Conservation (phyloP, 2,888 invertebrate species). For the Asteroscopus sphinx region DNA sequence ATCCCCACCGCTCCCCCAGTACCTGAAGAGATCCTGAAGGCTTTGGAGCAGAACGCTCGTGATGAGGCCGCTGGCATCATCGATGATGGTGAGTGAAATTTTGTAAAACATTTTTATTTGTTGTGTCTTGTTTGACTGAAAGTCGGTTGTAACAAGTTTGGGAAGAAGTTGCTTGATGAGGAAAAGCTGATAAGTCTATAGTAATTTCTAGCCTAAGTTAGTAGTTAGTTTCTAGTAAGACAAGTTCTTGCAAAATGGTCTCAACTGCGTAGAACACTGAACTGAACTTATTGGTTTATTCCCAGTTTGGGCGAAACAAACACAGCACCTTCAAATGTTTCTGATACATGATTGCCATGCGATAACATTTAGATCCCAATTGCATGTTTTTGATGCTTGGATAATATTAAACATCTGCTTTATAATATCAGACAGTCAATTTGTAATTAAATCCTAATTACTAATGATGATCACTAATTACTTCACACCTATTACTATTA, state of each 20-base stretch:
- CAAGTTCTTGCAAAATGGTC: too few relatives aligned
- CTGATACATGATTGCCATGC: too few relatives aligned
- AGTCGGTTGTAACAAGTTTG: neutral
- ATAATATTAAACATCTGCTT: neutral
- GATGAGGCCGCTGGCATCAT: constrained; percentile 90
- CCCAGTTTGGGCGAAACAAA: too few relatives aligned
- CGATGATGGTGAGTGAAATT: constrained; percentile 82
- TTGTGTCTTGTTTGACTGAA: neutral
- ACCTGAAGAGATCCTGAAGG: constrained; percentile 90
- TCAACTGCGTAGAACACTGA: too few relatives aligned
- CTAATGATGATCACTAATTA: neutral
- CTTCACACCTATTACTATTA: constrained; percentile 5
- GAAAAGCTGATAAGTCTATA: too few relatives aligned
- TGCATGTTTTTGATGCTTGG: too few relatives aligned
- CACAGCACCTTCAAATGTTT: too few relatives aligned
- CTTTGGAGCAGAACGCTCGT: constrained; percentile 87
- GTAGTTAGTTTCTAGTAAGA: too few relatives aligned
- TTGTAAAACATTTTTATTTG: constrained; percentile 11
- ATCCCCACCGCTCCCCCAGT: constrained; percentile 90
- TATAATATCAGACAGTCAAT: neutral
- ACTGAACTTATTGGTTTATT: too few relatives aligned
- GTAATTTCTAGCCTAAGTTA: too few relatives aligned
- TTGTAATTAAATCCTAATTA: constrained; percentile 13
- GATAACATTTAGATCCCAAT: too few relatives aligned
- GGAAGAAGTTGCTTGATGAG: too few relatives aligned